phyloP scores from a whole-genome alignment of 2,797 vertebrate species.

The Fringilla coelebs region DNA sequence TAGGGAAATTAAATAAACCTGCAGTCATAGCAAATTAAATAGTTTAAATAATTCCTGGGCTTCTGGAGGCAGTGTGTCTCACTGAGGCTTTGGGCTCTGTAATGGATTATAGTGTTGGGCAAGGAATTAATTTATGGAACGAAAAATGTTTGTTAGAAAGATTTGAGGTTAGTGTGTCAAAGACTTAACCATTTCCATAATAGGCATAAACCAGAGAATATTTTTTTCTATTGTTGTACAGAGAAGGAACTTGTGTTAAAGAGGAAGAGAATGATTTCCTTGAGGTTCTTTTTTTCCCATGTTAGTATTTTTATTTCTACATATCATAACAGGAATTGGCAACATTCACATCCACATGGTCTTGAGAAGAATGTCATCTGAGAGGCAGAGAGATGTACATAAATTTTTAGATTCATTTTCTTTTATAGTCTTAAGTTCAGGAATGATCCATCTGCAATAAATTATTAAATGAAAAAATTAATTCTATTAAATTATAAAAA shows the following conservation, averaged over 20 bases:
- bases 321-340: slow-evolving; percentile 26
- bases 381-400: not conserved
- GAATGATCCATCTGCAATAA: not conserved
- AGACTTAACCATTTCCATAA: not conserved
- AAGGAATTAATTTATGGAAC: not conserved
- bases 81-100: not conserved
- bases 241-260: not conserved
- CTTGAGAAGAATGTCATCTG: not conserved
- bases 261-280: slow-evolving; percentile 12
- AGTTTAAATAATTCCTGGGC: not conserved
- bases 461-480: not conserved
- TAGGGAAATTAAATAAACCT: not conserved
- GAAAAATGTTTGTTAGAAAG: not conserved
- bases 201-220: not conserved
- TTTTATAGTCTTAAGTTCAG: not conserved
- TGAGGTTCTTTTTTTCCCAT: slow-evolving; percentile 7
- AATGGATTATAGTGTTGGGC: not conserved
- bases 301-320: slow-evolving; percentile 10
- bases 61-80: not conserved
- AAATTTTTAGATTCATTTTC: not conserved
- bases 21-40: not conserved
- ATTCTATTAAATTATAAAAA: not conserved
- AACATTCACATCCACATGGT: slow-evolving; percentile 5
- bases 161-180: not conserved
- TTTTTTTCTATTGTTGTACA: not conserved